Evolutionary conservation across 2,113 vertebrate genomes (phyloP), one percentile per base, ranked within the genome.

Genomic region (Hystrix cristata): DNA sequence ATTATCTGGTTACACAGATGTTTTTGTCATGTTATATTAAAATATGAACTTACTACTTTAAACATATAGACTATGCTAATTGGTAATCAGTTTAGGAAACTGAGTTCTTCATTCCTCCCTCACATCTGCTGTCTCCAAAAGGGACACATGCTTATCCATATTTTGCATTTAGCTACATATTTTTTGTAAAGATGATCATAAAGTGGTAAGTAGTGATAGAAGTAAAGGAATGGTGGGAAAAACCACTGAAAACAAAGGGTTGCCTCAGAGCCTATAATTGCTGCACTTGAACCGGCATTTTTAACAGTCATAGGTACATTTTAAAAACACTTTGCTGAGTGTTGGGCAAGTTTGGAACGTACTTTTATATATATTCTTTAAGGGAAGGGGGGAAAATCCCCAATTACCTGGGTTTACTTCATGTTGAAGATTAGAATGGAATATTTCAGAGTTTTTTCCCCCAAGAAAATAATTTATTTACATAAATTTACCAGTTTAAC

Each of bases 1-100:
- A 14, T 96, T 91, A 74, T 87, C 94, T 96, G 53, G 53, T 86
- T 94, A 67, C 25, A 51, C 72, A 96, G 57, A 93, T 83, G n/a
- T 90, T 95, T 83, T 92, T 86, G 59, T 91, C 69, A 23, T 90
- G 43, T 60, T 92, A 64, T 29, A 31, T 64, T 94, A 92, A 87
- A 90, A 72, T 48, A 74, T 64, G 48, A 96, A 94, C 74, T 51
- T 69, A 87, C 74, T 90, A 57, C 55, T 65, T 93, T 82, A 85
- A 92, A 62, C 31, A 8, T n/a, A 43, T 2, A 31, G 59, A 53
- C 48, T 55, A 34, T 19, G 51, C 34, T 92, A 83, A 69, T 79
- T 72, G 19, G 48, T 86, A 25, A 81, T 90, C 71, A 78, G 0
- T 87, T 76, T 80, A 91, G 69, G 74, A 65, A 82, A 55, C 29